Evolutionary conservation across 2,113 vertebrate species (phyloP), one percentile per base, ranked within the genome.

Genomic region (Xyliphius kryptos): DNA sequence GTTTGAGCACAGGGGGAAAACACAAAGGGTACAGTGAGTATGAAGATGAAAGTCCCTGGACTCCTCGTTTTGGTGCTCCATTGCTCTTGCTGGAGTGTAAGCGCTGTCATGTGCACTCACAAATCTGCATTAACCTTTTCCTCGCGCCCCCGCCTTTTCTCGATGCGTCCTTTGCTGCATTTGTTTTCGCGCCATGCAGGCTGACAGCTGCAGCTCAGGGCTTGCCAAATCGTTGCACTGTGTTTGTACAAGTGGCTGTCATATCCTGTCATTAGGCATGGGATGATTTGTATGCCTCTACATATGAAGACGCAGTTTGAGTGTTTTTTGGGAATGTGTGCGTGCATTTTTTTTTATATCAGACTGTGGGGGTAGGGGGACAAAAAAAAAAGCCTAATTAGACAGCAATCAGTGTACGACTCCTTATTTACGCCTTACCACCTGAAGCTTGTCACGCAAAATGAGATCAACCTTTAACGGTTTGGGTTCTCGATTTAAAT

Each of bases 101-200:
- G 55, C 36, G 41, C 70, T 80, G 79, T 81, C 77, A 80, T 76
- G 71, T 58, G 57, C 19, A 61, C 69, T 67, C 68, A 55, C 61
- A 62, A 64, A 63, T 79, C 74, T 74, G 65, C 63, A 71, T 83
- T 81, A 81, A 81, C 79, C 75, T 82, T 77, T 80, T 71, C 60
- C 57, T 58, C 58, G 53, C 67, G 48, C 56, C 61, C 26, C 26
- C 26, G 17, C 9, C 32, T 37, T 54, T 56, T 22, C 59, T 68
- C 15, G 7, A 32, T 32, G 26, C 26, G 26, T 32, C 26, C 26
- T 32, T 32, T 32, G 26, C 26, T 32, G 26, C 26, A 32, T 32
- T 32, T 32, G 26, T 32, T 32, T 32, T 32, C 26, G 26, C 7
- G 26, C 26, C 26, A 32, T 32, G 26, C 26, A 32, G 26, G 26